Percentiles rank a stretch among this genome's conserved stretches.
Conservation (phyloP, 2,113 vertebrate genomes). For the Labrus mixtus region DNA sequence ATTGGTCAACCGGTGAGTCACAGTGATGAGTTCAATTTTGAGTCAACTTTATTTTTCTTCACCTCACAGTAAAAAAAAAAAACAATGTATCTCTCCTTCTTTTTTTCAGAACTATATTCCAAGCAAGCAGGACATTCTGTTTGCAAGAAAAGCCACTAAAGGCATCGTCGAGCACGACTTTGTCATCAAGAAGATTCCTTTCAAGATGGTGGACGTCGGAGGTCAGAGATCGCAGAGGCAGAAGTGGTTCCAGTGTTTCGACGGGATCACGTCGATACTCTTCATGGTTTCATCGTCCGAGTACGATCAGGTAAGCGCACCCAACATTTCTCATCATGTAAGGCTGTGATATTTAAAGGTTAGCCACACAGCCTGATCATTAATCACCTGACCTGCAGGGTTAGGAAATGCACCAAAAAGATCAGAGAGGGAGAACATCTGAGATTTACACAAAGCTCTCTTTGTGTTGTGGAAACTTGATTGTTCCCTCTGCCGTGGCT, state of each 20-base stretch:
- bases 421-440: conserved; percentile 22
- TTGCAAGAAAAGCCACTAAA: conserved; percentile 96
- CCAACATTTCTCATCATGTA: neutral
- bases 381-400: conserved; percentile 22
- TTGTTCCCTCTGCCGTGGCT: conserved; percentile 50
- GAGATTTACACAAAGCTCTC: conserved; percentile 58
- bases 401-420: conserved; percentile 30
- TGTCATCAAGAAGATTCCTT: conserved; percentile 97
- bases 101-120: conserved; percentile 90
- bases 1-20: conserved; percentile 95
- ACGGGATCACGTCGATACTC: conserved; percentile 96
- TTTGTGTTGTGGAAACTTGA: conserved; percentile 65
- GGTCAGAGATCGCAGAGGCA: conserved; percentile 97
- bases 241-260: conserved; percentile 99
- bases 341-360: neutral
- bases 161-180: conserved; percentile 98
- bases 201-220: conserved; percentile 98
- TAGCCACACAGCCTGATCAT: conserved; percentile 8
- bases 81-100: too few relatives aligned
- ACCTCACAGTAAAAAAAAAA: too few relatives aligned
- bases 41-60: neutral
- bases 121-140: conserved; percentile 94
- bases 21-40: neutral
- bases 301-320: conserved; percentile 87
- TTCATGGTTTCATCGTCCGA: conserved; percentile 98